Percentiles rank a stretch among this genome's conserved stretches.
Conservation (phyloP, 1,140 invertebrate genomes). For the Chlorops oryzae region DNA sequence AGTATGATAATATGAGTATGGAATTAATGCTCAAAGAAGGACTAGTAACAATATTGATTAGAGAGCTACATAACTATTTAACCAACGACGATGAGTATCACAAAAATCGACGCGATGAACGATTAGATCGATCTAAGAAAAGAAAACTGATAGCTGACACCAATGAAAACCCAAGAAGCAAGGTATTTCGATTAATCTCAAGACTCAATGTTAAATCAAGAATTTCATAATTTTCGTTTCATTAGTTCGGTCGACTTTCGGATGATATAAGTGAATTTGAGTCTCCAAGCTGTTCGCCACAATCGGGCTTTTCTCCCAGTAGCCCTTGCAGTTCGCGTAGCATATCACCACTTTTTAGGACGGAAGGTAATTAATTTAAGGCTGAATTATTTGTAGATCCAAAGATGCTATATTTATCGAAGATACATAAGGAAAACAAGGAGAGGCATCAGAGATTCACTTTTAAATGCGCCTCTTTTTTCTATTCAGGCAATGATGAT, state of each 20-base stretch:
- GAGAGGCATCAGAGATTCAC: too few species aligned
- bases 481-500: neutral
- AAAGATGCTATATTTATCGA: conserved; percentile 11
- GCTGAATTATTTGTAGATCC: conserved; percentile 14
- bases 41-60: conserved; percentile 32
- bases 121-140: conserved; percentile 34
- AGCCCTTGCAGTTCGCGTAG: conserved; percentile 45
- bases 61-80: conserved; percentile 37
- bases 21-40: conserved; percentile 39
- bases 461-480: neutral
- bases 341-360: conserved; percentile 41
- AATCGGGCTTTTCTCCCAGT: conserved; percentile 29
- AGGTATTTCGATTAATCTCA: too few species aligned
- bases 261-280: too few species aligned
- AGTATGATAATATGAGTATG: conserved; percentile 46
- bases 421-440: too few species aligned
- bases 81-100: conserved; percentile 41
- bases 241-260: too few species aligned
- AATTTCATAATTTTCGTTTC: too few species aligned
- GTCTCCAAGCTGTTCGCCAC: conserved; percentile 39
- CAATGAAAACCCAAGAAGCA: conserved; percentile 27
- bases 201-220: too few species aligned
- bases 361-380: too few species aligned
- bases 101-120: conserved; percentile 35
- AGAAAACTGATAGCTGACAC: conserved; percentile 31